A percentile compares a stretch with the other conserved stretches of the same genome.
These are phyloP conservation scores for Eurystomus gularis DNA, from an alignment of 2,113 vertebrate genomes.

Conservation along the genomic window DNA sequence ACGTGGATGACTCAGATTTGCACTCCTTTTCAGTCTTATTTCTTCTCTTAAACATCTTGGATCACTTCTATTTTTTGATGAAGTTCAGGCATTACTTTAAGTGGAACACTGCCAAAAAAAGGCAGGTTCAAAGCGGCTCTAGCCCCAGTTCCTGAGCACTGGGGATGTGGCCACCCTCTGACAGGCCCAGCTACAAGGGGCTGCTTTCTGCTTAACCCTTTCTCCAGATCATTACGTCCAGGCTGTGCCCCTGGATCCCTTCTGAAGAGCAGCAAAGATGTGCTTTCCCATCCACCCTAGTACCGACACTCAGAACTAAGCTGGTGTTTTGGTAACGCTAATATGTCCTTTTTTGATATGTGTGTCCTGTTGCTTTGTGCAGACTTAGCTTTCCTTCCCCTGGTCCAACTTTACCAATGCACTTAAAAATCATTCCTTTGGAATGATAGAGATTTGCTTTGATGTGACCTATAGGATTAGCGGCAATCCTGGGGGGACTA, in stretches of 20 bases:
- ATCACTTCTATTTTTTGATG: neutral
- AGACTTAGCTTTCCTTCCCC: neutral
- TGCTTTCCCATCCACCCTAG: neutral
- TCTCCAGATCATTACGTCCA: neutral
- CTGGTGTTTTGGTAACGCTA: neutral
- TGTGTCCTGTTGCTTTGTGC: neutral
- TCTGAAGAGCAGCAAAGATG: neutral
- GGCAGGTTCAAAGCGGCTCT: neutral
- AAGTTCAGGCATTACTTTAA: neutral
- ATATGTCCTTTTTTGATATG: rapidly evolving
- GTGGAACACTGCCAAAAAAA: neutral
- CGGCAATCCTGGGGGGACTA: neutral
- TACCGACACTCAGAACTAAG: rapidly evolving
- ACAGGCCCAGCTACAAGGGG: neutral
- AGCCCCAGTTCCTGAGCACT: rapidly evolving
- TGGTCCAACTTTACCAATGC: neutral
- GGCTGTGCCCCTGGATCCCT: neutral
- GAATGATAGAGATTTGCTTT: neutral
- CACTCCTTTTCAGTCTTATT: neutral
- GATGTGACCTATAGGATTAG: constrained; percentile 22
- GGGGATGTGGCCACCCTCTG: neutral
- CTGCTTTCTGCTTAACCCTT: neutral
- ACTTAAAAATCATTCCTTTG: neutral
- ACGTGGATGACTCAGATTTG: constrained; percentile 3
- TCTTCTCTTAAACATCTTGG: neutral